Evolutionary conservation across 2,888 invertebrate genomes (phyloP), one percentile per base, ranked within the genome.

Genomic region (Acanthoscelides obtectus): DNA sequence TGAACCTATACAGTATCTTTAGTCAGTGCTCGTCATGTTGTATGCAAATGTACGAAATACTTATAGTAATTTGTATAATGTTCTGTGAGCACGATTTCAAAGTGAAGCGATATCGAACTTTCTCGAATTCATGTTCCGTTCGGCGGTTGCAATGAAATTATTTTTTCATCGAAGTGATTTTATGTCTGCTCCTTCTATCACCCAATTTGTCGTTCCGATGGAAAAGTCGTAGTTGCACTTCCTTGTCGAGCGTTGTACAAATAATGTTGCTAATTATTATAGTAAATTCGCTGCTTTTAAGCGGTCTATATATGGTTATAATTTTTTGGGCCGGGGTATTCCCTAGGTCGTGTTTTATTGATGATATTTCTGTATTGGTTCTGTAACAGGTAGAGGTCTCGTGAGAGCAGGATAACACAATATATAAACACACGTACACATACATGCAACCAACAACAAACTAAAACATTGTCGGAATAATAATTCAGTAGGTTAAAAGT

Each of bases 261-360:
- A 81, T 79, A 79, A 82, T 84, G 84, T 85, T 85, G 84, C 84
- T 85, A 84, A 77, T 84, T 82, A 80, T 83, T 82, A 80, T 83
- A 83, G 83, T 82, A 82, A 80, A 78, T 78, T 78, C 75, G 77
- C 81, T 81, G 81, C 79, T 80, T 79, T 75, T 76, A 45, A 45
- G 45, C 45, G 45, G 12, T 45, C 45, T 45, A 45, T 45, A 45
- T 45, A 45, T 45, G 81, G 80, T 79, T 75, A 75, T 72, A 75
- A 76, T 45, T 45, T 45, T 45, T 45, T 12, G 45, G 45, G 45
- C 3, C 45, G 5, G 12, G 45, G 45, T 17, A 12, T 45, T 12
- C 45, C 45, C 45, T 45, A 45, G 45, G 45, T 12, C 45, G 17
- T 1, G 6, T 25, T 25, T 45, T 45, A 12, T 12, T 45, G 45